phyloP scores from a whole-genome alignment of 35 echinoderm and acorn worm genomes.

The Ophioderma brevispina region DNA sequence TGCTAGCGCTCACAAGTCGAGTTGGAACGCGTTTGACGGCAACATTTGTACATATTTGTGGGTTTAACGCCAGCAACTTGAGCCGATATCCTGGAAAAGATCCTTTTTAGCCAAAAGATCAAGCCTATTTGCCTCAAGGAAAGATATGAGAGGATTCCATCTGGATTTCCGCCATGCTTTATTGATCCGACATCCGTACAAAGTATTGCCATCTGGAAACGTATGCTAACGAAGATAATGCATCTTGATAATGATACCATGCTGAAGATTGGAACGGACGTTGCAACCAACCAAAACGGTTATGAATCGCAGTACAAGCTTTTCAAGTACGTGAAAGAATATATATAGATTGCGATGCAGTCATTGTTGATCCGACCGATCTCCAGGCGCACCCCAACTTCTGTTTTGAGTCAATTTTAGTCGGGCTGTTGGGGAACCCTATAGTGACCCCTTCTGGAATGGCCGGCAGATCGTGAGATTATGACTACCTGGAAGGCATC shows the following conservation, averaged over 20 bases:
- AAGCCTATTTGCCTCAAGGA: background rate
- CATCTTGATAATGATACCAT: background rate
- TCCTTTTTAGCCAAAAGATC: background rate
- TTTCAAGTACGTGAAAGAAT: conserved; percentile 9
- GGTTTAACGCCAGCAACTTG: background rate
- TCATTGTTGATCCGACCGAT: conserved; percentile 38
- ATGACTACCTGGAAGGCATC: conserved; percentile 12
- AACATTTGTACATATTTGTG: background rate
- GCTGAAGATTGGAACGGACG: background rate
- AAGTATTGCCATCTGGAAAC: background rate
- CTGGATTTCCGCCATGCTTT: background rate
- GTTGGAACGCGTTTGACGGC: background rate
- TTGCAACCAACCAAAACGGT: background rate
- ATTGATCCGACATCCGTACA: background rate
- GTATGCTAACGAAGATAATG: too few relatives aligned
- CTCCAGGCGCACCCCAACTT: conserved; percentile 15
- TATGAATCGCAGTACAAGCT: conserved; percentile 6
- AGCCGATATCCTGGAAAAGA: background rate
- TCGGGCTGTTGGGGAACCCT: background rate
- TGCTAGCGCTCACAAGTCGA: too few relatives aligned
- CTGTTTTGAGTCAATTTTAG: conserved; percentile 39
- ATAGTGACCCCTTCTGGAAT: conserved; percentile 18
- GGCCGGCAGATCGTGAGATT: conserved; percentile 7
- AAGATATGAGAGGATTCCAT: background rate
- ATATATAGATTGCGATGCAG: background rate